A percentile compares a stretch with the other conserved stretches of the same genome.
Conservation (phyloP, 2,797 vertebrate genomes). For the Cyclopterus lumpus region DNA sequence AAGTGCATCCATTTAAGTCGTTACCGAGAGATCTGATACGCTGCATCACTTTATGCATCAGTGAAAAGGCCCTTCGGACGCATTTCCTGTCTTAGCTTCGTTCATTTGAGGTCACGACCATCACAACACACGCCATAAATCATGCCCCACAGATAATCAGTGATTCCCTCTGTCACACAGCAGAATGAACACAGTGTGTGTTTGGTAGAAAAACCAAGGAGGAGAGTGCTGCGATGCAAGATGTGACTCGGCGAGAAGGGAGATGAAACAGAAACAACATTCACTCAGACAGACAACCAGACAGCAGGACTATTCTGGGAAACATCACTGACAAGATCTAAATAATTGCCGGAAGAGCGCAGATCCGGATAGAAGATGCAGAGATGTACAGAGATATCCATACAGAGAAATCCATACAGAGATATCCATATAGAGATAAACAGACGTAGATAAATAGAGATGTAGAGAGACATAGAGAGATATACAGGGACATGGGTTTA, state of each 20-base stretch:
- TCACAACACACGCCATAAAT: not conserved
- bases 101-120: not conserved
- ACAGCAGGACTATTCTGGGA: slow-evolving; percentile 51
- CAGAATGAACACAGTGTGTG: not conserved
- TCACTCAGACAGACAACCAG: slow-evolving; percentile 1
- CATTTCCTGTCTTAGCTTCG: not conserved
- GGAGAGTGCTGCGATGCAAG: not conserved
- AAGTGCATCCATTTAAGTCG: slow-evolving; percentile 31
- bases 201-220: not conserved
- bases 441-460: too few relatives aligned
- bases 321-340: slow-evolving; percentile 45
- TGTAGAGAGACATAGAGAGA: not conserved
- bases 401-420: too few relatives aligned
- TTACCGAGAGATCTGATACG: not conserved
- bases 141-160: not conserved
- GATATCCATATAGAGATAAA: too few relatives aligned
- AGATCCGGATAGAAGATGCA: not conserved
- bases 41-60: not conserved
- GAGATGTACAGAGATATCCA: not conserved
- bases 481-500: not conserved
- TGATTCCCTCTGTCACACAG: not conserved
- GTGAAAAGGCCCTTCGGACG: not conserved
- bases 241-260: not conserved
- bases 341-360: slow-evolving; percentile 44
- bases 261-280: slow-evolving; percentile 16